phyloP scores from a whole-genome alignment of 1,140 invertebrate species.

The Atta cephalotes region DNA sequence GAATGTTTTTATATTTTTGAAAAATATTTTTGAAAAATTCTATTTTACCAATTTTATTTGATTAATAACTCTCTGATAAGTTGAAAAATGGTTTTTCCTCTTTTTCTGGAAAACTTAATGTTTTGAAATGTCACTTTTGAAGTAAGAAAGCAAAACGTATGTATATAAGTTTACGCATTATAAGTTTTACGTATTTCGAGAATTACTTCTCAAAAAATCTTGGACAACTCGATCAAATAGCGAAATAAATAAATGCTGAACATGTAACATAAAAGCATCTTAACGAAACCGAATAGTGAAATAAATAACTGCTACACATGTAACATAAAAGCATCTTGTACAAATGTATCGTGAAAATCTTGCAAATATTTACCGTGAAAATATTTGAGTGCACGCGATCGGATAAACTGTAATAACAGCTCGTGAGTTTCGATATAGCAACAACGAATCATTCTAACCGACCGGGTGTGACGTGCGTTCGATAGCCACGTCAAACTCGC shows the following conservation, averaged over 20 bases:
- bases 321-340: not conserved
- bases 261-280: not conserved
- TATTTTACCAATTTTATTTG: no score
- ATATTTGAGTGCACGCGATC: slow-evolving; percentile 41
- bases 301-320: slow-evolving; percentile 28
- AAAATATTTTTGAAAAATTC: no score
- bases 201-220: not conserved
- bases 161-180: not conserved
- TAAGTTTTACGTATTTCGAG: not conserved
- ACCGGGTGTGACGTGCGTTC: slow-evolving; percentile 24
- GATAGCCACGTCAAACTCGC: slow-evolving; percentile 31
- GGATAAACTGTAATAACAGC: slow-evolving; percentile 38
- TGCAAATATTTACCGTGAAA: slow-evolving; percentile 48
- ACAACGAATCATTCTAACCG: not conserved
- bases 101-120: no score
- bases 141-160: no score
- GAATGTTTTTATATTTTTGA: no score
- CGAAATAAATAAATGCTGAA: slow-evolving; percentile 29
- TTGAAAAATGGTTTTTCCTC: no score
- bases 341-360: slow-evolving; percentile 11
- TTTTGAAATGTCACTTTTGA: no score
- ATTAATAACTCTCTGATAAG: no score
- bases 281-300: not conserved
- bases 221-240: not conserved
- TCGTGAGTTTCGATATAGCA: not conserved